These are phyloP conservation scores for Indicator maculatus DNA, from an alignment of 2,113 vertebrate genomes.

Conservation along the genomic window DNA sequence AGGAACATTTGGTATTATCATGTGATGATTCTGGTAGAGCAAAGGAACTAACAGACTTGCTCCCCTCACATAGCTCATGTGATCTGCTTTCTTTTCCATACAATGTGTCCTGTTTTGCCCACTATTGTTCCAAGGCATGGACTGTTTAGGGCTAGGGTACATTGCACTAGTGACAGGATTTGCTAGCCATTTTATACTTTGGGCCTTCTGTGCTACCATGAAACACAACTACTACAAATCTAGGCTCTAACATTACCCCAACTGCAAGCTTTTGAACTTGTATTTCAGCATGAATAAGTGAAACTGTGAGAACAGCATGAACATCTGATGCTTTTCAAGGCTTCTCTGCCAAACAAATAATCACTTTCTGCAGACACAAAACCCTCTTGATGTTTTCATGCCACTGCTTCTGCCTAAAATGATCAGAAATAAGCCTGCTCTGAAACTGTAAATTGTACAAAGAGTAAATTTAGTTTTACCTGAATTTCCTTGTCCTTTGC, in stretches of 20 bases:
- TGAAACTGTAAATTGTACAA: not conserved
- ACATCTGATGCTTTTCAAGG: not conserved
- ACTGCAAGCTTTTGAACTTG: not conserved
- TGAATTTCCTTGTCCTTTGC: not conserved
- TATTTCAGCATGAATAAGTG: not conserved
- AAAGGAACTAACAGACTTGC: not conserved
- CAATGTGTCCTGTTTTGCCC: not conserved
- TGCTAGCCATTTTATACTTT: not conserved
- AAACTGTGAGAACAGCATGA: not conserved
- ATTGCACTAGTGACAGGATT: not conserved
- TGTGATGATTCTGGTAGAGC: not conserved
- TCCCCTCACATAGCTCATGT: fast-evolving
- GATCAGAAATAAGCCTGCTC: not conserved
- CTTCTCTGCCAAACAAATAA: not conserved
- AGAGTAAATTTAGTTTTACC: not conserved
- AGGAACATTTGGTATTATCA: not conserved
- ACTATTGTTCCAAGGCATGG: fast-evolving
- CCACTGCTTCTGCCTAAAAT: not conserved
- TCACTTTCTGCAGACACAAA: not conserved
- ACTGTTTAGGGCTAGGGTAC: not conserved
- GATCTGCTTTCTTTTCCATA: not conserved
- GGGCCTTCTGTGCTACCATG: not conserved
- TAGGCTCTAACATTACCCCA: not conserved
- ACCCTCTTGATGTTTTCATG: not conserved
- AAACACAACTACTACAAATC: not conserved